Conservation (phyloP, 2,888 invertebrate species). For the Odontothrips loti region DNA sequence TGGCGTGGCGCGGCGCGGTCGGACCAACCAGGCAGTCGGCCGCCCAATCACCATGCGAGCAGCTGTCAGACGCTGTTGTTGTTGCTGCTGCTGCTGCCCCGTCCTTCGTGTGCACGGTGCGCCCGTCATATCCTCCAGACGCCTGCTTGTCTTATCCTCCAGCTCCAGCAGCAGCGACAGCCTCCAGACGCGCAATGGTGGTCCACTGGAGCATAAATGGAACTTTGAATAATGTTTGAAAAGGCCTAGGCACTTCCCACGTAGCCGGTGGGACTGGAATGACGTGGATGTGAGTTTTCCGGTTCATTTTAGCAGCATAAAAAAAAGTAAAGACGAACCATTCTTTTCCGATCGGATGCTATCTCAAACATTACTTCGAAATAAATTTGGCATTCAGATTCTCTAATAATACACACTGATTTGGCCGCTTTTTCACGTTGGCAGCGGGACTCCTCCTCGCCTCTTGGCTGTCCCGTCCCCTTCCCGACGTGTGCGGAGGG, state of each 20-base stretch:
- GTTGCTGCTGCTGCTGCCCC: neutral
- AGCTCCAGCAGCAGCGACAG: neutral
- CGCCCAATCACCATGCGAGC: slow-evolving; percentile 16
- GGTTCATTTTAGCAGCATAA: too few relatives aligned
- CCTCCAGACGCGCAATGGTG: neutral
- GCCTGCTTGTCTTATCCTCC: neutral
- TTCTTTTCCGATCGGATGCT: too few relatives aligned
- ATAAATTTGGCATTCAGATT: too few relatives aligned
- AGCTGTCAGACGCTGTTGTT: slow-evolving; percentile 1
- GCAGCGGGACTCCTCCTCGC: neutral
- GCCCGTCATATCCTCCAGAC: neutral
- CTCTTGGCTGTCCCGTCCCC: neutral
- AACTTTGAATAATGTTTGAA: too few relatives aligned
- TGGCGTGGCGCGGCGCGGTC: slow-evolving; percentile 5
- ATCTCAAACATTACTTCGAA: too few relatives aligned
- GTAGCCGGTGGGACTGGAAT: too few relatives aligned
- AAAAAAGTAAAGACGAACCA: too few relatives aligned
- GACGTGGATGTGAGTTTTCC: too few relatives aligned
- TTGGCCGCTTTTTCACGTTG: too few relatives aligned
- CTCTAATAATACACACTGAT: too few relatives aligned
- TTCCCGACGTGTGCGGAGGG: neutral
- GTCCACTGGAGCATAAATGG: neutral
- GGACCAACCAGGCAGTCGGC: neutral
- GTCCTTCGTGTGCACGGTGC: neutral
- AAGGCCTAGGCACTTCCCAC: too few relatives aligned